Evolutionary conservation across 2,113 vertebrate species (phyloP).

Genomic region (Scopus umbretta): DNA sequence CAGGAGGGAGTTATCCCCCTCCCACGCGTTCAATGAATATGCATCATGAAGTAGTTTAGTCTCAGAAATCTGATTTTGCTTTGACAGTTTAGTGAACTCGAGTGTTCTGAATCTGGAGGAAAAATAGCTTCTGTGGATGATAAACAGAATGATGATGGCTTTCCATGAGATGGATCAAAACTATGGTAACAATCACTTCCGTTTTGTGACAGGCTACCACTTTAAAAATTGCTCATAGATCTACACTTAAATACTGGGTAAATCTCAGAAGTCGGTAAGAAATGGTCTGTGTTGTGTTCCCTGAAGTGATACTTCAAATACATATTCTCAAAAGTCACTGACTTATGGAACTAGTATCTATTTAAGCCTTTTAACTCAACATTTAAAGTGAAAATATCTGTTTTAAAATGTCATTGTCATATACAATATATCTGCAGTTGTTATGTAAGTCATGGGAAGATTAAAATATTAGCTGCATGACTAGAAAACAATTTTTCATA

Average conservation of each 20-base stretch:
- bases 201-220: background rate
- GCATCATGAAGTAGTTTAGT: background rate
- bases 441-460: background rate
- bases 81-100: background rate
- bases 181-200: background rate
- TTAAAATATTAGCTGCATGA: background rate
- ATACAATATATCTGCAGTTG: background rate
- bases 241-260: background rate
- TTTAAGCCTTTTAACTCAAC: background rate
- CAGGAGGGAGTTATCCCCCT: background rate
- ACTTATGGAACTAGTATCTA: background rate
- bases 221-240: background rate
- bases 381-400: background rate
- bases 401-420: background rate
- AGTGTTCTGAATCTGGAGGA: background rate
- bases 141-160: background rate
- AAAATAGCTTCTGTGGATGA: background rate
- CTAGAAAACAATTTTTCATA: background rate
- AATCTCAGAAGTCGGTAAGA: background rate
- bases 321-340: background rate
- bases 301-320: background rate
- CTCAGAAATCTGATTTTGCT: background rate
- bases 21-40: background rate
- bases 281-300: background rate
- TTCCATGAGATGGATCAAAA: background rate